Percentiles rank a stretch among this genome's conserved stretches.
These are phyloP conservation scores for Phortica variegata DNA, from an alignment of 1,140 invertebrate genomes.

Conservation along the genomic window DNA sequence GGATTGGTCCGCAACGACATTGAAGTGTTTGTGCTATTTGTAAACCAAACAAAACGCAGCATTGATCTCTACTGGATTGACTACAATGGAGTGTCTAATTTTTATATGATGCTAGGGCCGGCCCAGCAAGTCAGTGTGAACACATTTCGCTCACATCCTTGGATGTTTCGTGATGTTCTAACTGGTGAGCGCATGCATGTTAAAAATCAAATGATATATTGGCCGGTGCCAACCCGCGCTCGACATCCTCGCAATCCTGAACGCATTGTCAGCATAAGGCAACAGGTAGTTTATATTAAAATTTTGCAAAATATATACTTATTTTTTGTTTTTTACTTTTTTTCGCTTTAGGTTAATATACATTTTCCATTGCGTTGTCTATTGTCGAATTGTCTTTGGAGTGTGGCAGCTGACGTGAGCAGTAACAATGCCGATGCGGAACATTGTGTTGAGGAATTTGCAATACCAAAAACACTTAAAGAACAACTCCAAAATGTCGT, in stretches of 20 bases:
- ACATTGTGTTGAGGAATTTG: neutral
- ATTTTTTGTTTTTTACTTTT: no score
- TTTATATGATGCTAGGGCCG: slow-evolving; percentile 61
- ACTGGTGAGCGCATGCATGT: slow-evolving; percentile 62
- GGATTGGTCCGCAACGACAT: slow-evolving; percentile 7
- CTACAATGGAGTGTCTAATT: slow-evolving; percentile 64
- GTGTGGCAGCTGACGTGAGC: neutral
- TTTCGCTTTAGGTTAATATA: slow-evolving; percentile 33
- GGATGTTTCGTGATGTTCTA: slow-evolving; percentile 68
- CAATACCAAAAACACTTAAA: neutral
- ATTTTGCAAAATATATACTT: no score
- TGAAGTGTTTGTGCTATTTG: slow-evolving; percentile 66
- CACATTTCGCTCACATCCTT: slow-evolving; percentile 72
- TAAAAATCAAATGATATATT: slow-evolving; percentile 51
- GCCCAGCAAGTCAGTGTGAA: slow-evolving; percentile 63
- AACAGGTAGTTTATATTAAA: no score
- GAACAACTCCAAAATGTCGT: no score
- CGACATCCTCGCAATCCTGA: slow-evolving; percentile 30
- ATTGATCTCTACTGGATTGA: slow-evolving; percentile 76
- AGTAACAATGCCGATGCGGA: neutral
- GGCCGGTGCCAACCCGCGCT: slow-evolving; percentile 32
- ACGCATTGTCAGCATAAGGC: no score
- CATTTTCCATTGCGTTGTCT: slow-evolving; percentile 42
- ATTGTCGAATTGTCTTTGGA: slow-evolving; percentile 9
- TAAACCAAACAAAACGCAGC: slow-evolving; percentile 65